phyloP scores from a whole-genome alignment of 2,113 vertebrate species.

The Sciurus niger region DNA sequence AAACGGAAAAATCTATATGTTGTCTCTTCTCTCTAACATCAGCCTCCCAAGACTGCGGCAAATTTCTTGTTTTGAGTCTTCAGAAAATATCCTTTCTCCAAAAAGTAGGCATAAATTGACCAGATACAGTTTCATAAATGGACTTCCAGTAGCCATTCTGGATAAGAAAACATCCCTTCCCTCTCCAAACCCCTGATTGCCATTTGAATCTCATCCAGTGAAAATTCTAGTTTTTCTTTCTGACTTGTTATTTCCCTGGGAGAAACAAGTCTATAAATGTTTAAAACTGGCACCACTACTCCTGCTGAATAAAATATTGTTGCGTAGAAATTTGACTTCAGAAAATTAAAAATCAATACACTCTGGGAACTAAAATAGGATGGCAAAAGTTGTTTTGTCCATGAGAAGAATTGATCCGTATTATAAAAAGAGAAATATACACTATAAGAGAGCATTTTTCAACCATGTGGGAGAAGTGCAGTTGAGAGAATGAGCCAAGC shows the following conservation, averaged over 20 bases:
- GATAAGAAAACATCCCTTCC: conserved; percentile 2
- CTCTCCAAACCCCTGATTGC: background rate
- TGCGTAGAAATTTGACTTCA: conserved; percentile 41
- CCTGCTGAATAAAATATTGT: conserved; percentile 58
- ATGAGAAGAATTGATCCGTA: background rate
- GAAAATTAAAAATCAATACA: conserved; percentile 62
- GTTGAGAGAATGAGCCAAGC: background rate
- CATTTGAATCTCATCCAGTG: background rate
- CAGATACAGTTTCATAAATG: background rate
- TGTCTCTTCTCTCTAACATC: background rate
- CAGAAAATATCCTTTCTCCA: conserved; percentile 10
- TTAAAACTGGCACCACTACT: conserved; percentile 22
- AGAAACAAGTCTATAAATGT: conserved; percentile 56
- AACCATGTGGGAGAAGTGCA: background rate
- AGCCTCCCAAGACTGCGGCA: background rate
- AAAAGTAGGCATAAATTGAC: background rate
- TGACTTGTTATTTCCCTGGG: background rate
- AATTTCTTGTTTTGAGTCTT: conserved; percentile 48
- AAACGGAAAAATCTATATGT: background rate
- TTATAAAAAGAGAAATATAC: background rate
- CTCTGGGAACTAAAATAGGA: conserved; percentile 14
- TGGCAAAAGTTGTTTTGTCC: background rate
- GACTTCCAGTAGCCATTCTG: background rate
- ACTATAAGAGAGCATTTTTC: background rate
- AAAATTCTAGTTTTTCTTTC: conserved; percentile 1